Evolutionary conservation across 2,113 vertebrate species (phyloP).

Genomic region (Reinhardtius hippoglossoides): DNA sequence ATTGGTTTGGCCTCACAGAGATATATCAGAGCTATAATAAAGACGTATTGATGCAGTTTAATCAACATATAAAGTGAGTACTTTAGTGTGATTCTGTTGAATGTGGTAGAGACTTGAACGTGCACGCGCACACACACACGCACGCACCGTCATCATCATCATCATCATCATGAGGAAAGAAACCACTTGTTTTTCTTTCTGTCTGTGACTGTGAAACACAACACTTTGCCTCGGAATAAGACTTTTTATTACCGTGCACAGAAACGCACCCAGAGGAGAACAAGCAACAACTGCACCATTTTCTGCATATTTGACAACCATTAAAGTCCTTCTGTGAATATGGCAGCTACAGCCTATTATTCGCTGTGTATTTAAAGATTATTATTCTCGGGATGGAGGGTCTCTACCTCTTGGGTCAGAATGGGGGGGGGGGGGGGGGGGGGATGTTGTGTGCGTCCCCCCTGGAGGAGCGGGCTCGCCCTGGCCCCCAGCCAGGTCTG

Average conservation of each 20-base stretch:
- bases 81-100: not conserved
- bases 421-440: slow-evolving; percentile 57
- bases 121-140: not conserved
- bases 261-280: not conserved
- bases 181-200: slow-evolving; percentile 19
- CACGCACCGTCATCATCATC: not conserved
- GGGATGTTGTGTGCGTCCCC: slow-evolving; percentile 78
- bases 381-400: slow-evolving; percentile 75
- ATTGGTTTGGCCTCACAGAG: not conserved
- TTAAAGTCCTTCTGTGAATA: slow-evolving; percentile 28
- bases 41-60: too few relatives aligned
- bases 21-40: not conserved
- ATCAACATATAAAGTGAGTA: not conserved
- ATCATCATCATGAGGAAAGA: slow-evolving; percentile 22
- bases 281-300: slow-evolving; percentile 12
- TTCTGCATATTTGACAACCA: slow-evolving; percentile 19
- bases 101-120: not conserved
- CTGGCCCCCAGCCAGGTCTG: slow-evolving; percentile 91
- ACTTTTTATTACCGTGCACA: not conserved
- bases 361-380: slow-evolving; percentile 60
- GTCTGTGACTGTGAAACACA: not conserved
- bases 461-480: slow-evolving; percentile 72
- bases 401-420: slow-evolving; percentile 86
- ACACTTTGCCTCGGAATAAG: not conserved
- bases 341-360: slow-evolving; percentile 19